Evolutionary conservation across 2,797 vertebrate species (phyloP), one percentile per base, ranked within the genome.

Genomic region (Sebastes itinus): DNA sequence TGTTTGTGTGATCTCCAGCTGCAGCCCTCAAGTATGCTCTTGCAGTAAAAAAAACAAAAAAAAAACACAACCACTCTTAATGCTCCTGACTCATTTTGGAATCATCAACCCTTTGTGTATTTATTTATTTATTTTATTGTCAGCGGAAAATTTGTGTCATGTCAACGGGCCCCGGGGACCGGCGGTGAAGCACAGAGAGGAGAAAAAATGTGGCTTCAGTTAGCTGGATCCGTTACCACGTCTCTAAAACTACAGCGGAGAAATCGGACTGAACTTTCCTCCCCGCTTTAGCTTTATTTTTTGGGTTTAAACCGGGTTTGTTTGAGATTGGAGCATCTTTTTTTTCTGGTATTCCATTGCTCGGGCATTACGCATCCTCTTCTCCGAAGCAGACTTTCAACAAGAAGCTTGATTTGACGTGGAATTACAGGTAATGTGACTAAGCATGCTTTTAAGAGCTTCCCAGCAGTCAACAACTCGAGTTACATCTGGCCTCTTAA

Each of bases 71-170:
- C 67, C 61, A 58, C 33, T 70, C 54, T 81, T 87, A 85, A 90
- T 74, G 76, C 71, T 80, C 72, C 69, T 83, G 88, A 91, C 89
- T 94, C 84, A 90, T 81, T 90, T 86, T 72, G 68, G 59, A 85
- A 85, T 89, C 72, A 78, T 65, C 59, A 75, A 60, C 33, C n/a
- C 65, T 78, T 80, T 82, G 55, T 88, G 87, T 91, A 76, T 52
- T 52, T 52, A 85, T 90, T 91, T 80, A 85, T 90, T 92, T 74
- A 80, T 90, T 93, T 93, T 82, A 91, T 89, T 86, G 89, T 90
- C 84, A 83, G 79, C 55, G 91, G 94, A 94, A 95, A 91, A 90
- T 92, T 88, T 90, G 90, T 93, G 89, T 94, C 84, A 84, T 87
- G 78, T 92, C 82, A 82, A 78, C 56, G 18, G 38, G 80, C 70